phyloP scores from a whole-genome alignment of 2,113 vertebrate genomes.

The Uropsilus gracilis region DNA sequence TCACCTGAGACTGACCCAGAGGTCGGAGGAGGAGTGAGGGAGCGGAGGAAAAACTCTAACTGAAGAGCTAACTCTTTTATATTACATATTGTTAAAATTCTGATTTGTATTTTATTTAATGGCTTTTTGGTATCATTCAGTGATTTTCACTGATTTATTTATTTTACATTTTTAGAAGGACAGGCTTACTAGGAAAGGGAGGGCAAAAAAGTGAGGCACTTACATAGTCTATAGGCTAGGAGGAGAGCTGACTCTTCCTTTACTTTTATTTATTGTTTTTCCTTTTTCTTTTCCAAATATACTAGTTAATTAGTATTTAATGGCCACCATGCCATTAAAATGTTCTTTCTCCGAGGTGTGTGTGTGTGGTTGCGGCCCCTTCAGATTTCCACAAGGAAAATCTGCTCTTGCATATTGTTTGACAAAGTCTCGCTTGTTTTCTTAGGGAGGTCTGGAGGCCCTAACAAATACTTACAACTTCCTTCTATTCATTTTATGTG shows the following conservation, averaged over 20 bases:
- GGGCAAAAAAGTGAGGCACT: too few species aligned
- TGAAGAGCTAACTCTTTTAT: not conserved
- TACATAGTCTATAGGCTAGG: too few species aligned
- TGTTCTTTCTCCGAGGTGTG: not conserved
- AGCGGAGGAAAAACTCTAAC: not conserved
- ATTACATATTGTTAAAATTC: not conserved
- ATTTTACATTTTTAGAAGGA: too few species aligned
- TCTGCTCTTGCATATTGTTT: slow-evolving; percentile 21
- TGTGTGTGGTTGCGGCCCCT: not conserved
- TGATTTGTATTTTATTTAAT: not conserved
- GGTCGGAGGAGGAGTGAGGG: not conserved
- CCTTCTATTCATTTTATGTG: slow-evolving; percentile 65
- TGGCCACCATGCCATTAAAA: slow-evolving; percentile 30
- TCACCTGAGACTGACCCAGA: not conserved
- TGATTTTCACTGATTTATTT: not conserved
- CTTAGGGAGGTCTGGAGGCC: slow-evolving; percentile 5
- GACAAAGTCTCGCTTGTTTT: slow-evolving; percentile 60
- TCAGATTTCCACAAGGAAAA: slow-evolving; percentile 46
- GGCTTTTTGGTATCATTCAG: not conserved
- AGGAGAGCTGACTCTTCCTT: too few species aligned
- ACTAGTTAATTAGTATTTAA: not conserved
- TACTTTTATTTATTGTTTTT: too few species aligned
- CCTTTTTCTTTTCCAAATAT: not conserved
- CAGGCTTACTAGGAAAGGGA: too few species aligned
- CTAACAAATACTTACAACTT: slow-evolving; percentile 45